Evolutionary conservation across 2,797 vertebrate genomes (phyloP).

Genomic region (Ctenochaetus hawaiiensis): DNA sequence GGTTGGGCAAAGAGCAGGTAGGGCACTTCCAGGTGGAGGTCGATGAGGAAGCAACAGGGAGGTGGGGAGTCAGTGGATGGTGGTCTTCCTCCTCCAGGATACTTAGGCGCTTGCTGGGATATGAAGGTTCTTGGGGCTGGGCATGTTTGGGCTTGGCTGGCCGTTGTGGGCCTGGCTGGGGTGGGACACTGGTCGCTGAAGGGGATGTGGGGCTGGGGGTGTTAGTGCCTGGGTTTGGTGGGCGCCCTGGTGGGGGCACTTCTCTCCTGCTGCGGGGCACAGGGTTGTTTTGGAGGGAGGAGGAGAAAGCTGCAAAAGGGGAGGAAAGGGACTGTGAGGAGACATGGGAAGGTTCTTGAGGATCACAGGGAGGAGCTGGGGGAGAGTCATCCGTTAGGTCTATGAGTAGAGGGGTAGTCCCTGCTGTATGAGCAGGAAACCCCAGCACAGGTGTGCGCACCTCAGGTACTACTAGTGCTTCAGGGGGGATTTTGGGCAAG

Average conservation of each 20-base stretch:
- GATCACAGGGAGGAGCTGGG: conserved; percentile 75
- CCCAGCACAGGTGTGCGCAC: conserved; percentile 89
- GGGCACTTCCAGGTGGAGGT: conserved; percentile 89
- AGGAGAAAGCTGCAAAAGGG: conserved; percentile 88
- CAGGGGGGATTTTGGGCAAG: conserved; percentile 96
- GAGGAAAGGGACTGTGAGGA: conserved; percentile 78
- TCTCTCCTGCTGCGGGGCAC: conserved; percentile 96
- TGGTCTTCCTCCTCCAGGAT: conserved; percentile 92
- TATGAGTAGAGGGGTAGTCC: conserved; percentile 76
- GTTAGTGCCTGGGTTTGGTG: conserved; percentile 82
- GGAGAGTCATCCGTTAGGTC: conserved; percentile 86
- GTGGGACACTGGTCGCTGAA: conserved; percentile 73
- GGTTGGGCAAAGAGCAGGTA: conserved; percentile 85
- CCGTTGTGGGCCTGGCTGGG: conserved; percentile 79
- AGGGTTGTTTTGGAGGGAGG: conserved; percentile 94
- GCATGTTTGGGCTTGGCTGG: conserved; percentile 83
- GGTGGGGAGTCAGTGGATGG: conserved; percentile 68
- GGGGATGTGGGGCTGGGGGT: conserved; percentile 82
- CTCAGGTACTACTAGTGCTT: conserved; percentile 95
- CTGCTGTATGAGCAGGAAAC: conserved; percentile 85
- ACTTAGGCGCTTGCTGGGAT: conserved; percentile 91
- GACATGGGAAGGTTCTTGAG: conserved; percentile 75
- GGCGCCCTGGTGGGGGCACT: conserved; percentile 88
- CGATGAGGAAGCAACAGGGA: conserved; percentile 53
- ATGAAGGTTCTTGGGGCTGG: conserved; percentile 86